A percentile compares a stretch with the other conserved stretches of the same genome.
Evolutionary conservation across 2,797 vertebrate species (phyloP).

Genomic region (Tokudaia tokunoshimensis): DNA sequence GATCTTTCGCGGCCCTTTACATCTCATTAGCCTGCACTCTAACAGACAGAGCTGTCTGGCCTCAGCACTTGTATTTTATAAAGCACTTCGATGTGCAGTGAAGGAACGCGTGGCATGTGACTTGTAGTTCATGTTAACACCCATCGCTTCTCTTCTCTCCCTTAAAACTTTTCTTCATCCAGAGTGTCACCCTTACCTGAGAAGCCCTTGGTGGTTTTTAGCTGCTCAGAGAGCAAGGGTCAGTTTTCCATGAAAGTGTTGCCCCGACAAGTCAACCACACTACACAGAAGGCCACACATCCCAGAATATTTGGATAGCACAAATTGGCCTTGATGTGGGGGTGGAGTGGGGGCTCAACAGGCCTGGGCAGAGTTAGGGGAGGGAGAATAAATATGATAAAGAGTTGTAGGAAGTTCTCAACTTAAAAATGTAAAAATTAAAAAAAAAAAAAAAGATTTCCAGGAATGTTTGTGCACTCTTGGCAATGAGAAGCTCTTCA

Average conservation of each 20-base stretch:
- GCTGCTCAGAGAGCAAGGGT: neutral
- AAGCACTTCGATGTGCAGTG: neutral
- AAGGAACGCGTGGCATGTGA: neutral
- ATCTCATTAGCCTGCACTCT: neutral
- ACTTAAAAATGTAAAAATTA: neutral
- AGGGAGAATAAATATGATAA: neutral
- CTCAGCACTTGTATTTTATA: neutral
- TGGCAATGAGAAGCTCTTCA: no score
- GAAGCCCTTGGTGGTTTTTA: neutral
- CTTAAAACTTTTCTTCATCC: neutral
- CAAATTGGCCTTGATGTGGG: neutral
- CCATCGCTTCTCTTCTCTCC: neutral
- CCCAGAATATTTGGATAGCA: neutral
- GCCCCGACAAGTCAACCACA: neutral
- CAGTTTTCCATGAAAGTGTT: neutral
- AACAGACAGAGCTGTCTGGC: neutral
- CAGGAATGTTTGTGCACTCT: neutral
- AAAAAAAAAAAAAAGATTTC: neutral
- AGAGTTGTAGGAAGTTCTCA: neutral
- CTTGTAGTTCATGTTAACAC: neutral
- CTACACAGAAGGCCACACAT: neutral
- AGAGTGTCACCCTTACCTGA: neutral
- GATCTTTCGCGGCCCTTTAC: neutral
- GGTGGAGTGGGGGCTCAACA: neutral
- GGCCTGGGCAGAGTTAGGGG: neutral